Conservation (phyloP, 2,888 invertebrate species). For the Lithophane socia region DNA sequence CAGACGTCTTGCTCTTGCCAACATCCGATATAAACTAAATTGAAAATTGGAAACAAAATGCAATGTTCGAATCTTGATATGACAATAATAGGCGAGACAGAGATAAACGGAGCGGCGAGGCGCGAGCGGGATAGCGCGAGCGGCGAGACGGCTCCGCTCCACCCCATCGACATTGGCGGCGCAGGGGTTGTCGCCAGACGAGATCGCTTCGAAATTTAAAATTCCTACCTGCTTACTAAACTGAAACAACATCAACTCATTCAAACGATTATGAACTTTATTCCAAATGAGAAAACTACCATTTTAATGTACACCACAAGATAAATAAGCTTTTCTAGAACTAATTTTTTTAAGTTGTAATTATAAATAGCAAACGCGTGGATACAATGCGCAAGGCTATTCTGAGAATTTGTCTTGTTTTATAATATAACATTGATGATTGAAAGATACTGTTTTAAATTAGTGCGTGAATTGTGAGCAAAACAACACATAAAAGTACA, state of each 20-base stretch:
- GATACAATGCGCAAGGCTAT: constrained; percentile 88
- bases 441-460: constrained; percentile 83
- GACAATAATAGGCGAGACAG: constrained; percentile 89
- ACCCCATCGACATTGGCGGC: constrained; percentile 85
- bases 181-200: constrained; percentile 89
- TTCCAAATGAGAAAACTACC: constrained; percentile 61
- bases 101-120: constrained; percentile 77
- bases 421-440: constrained; percentile 82
- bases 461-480: constrained; percentile 76
- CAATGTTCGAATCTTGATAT: constrained; percentile 90
- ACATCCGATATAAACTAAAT: constrained; percentile 90
- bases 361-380: constrained; percentile 89
- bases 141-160: constrained; percentile 85
- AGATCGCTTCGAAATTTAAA: constrained; percentile 86
- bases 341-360: constrained; percentile 82
- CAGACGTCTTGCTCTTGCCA: constrained; percentile 88
- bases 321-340: constrained; percentile 76
- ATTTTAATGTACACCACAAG: constrained; percentile 64
- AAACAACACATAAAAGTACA: constrained; percentile 79
- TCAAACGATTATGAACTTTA: constrained; percentile 80
- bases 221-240: constrained; percentile 83
- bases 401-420: constrained; percentile 85
- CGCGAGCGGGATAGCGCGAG: constrained; percentile 76
- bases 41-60: constrained; percentile 90
- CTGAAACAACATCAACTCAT: constrained; percentile 70